These are phyloP conservation scores for Laothoe populi DNA, from an alignment of 2,888 invertebrate species.

Conservation along the genomic window DNA sequence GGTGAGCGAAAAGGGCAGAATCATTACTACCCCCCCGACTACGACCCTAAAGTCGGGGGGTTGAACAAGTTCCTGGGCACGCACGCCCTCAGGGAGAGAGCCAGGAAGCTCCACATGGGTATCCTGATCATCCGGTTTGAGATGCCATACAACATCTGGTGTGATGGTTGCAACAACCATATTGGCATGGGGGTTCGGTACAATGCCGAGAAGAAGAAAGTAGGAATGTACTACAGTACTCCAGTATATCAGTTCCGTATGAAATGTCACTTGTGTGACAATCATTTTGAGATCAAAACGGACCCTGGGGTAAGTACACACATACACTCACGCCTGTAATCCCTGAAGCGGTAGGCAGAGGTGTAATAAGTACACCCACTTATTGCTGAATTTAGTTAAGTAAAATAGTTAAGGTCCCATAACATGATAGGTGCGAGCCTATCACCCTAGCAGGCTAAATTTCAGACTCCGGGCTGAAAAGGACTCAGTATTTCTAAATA, in stretches of 20 bases:
- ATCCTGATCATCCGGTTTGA: constrained; percentile 99
- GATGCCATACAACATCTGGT: constrained; percentile 99
- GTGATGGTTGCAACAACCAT: constrained; percentile 98
- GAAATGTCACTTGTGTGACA: constrained; percentile 99
- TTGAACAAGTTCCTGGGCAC: constrained; percentile 97
- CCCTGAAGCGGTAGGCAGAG: too few relatives aligned
- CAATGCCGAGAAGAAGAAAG: constrained; percentile 95
- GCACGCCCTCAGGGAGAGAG: constrained; percentile 98
- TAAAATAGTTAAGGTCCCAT: too few relatives aligned
- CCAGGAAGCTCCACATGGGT: constrained; percentile 97
- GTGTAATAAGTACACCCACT: too few relatives aligned
- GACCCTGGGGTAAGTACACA: constrained; percentile 95
- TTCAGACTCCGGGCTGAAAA: too few relatives aligned
- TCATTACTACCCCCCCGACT: constrained; percentile 99
- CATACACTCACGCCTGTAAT: too few relatives aligned
- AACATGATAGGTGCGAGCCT: too few relatives aligned
- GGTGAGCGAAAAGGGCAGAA: constrained; percentile 99
- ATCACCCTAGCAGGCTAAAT: too few relatives aligned
- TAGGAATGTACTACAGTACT: constrained; percentile 99
- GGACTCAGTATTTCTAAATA: too few relatives aligned
- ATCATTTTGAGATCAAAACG: constrained; percentile 98
- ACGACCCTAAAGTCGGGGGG: constrained; percentile 97
- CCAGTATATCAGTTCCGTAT: constrained; percentile 99
- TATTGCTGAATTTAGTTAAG: too few relatives aligned
- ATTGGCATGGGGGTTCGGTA: constrained; percentile 99